Base-by-base conservation (phyloP, 2,888 invertebrate genomes). In the Platypus cylindrus region DNA sequence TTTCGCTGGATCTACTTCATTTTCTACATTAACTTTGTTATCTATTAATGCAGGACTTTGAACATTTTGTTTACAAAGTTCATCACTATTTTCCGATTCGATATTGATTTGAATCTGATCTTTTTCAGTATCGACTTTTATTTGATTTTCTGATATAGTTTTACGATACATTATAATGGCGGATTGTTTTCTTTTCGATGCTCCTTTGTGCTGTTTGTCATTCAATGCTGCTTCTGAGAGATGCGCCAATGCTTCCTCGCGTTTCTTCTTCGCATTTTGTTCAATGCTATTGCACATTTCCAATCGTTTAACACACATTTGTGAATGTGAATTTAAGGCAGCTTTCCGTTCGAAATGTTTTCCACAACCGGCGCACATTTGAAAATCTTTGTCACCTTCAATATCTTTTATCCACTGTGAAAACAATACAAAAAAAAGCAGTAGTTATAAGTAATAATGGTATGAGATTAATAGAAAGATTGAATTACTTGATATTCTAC, bases 341-440 rank as follows among this genome's bases (percentile, higher is more conserved):
- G 79, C 81, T 44, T 74, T 73, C 1, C 79, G 67, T 53, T 81
- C 81, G 52, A 82, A 82, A 37, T 70, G 66, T 45, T 77, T 74
- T 0, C 76, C 77, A 55, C 83, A 83, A 1, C 73, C 74, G 13
- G 72, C 73, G 52, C 77, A 74, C 54, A 68, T 73, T 53, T 47
- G 78, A 61, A 73, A 52, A 45, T 71, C 71, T 8, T 68, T 64
- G 47, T 72, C 72, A 5, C 67, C 64, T 50, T 78, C 77, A 47
- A 78, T 64, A 54, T 75, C 75, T 42, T 73, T 70, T 63, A 75
- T 67, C 73, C 75, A 75, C 43, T 70, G 67, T 66, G 73, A 48
- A 36, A 39, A 38, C 35, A 42, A 40, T 11, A 36, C 20, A 5
- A 20, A 20, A 20, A 20, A 20, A 20, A 20, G 5, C 20, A 20